These are phyloP conservation scores for Cheilosia variabilis DNA, from an alignment of 2,888 invertebrate species.

Conservation along the genomic window DNA sequence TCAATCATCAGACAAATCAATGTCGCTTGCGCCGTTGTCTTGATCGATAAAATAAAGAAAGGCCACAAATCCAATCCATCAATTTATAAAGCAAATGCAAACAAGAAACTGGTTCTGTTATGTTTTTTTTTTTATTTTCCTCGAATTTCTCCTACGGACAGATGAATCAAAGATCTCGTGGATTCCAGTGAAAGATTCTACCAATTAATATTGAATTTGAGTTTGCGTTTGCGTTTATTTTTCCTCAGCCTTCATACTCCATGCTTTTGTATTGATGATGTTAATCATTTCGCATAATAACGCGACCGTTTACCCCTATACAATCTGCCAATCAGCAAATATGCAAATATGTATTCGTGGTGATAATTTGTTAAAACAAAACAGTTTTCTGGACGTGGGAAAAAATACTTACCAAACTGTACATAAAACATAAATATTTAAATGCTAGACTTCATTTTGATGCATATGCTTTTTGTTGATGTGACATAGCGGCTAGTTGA, in stretches of 20 bases:
- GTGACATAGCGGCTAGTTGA: no score
- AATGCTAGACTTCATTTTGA: no score
- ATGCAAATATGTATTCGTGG: background rate
- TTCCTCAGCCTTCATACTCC: constrained; percentile 10
- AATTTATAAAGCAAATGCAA: constrained; percentile 14
- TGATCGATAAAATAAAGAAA: background rate
- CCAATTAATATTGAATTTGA: constrained; percentile 21
- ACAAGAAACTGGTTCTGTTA: background rate
- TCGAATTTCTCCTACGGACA: constrained; percentile 7
- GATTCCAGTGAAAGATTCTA: background rate
- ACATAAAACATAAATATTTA: no score
- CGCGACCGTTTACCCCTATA: constrained; percentile 43
- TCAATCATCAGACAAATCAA: constrained; percentile 19
- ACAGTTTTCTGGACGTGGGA: no score
- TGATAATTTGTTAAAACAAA: no score
- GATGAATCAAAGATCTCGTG: background rate
- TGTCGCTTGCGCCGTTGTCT: no score
- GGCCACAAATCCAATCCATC: background rate
- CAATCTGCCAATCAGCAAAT: constrained; percentile 5
- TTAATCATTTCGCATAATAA: constrained; percentile 43
- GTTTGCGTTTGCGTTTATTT: background rate
- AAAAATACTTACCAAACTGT: no score
- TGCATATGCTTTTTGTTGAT: no score
- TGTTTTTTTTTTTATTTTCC: background rate
- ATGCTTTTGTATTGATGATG: constrained; percentile 17